Percentiles rank a stretch among this genome's conserved stretches.
Evolutionary conservation across 1,140 invertebrate species (phyloP).

Genomic region (Lordiphosa mommai): DNA sequence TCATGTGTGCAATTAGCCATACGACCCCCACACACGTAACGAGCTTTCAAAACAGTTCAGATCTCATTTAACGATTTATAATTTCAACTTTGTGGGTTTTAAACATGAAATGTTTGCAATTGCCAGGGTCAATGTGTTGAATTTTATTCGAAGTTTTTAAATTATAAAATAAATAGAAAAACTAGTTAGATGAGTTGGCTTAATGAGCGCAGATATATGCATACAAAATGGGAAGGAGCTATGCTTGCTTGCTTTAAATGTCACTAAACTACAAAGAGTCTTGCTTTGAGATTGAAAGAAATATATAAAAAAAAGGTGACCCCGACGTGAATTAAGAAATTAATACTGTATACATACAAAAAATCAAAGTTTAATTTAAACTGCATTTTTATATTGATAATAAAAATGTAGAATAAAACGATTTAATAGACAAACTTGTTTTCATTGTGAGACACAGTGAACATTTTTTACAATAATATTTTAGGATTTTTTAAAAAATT

Average conservation of each 20-base stretch:
- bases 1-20: conserved; percentile 15
- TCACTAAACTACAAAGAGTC: background rate
- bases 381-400: no score
- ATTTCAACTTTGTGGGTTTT: conserved; percentile 13
- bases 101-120: conserved; percentile 17
- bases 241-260: background rate
- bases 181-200: no score
- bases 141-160: background rate
- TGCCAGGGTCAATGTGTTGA: background rate
- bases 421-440: no score
- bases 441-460: no score
- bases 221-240: no score
- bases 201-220: no score
- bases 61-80: conserved; percentile 41
- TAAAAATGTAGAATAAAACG: no score
- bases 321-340: background rate
- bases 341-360: no score
- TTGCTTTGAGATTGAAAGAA: background rate
- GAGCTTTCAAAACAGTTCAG: conserved; percentile 33
- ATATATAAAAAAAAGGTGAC: background rate
- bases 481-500: no score
- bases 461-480: no score
- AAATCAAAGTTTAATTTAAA: no score
- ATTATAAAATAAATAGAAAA: no score
- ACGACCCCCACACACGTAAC: conserved; percentile 20